phyloP scores from a whole-genome alignment of 1,140 invertebrate species.

The Ladona fulva region DNA sequence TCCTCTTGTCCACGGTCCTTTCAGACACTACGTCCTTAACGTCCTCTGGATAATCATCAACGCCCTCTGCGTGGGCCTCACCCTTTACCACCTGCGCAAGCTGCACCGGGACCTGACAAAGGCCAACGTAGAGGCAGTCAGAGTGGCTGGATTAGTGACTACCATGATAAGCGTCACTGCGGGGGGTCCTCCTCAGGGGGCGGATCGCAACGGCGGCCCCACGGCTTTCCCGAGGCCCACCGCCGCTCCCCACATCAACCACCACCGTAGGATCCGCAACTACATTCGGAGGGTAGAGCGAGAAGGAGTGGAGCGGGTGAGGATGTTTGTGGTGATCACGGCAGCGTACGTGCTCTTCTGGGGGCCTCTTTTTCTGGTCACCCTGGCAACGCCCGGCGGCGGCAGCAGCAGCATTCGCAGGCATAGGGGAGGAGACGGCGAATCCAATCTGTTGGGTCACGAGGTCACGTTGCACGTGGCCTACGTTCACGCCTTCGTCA shows the following conservation, averaged over 20 bases:
- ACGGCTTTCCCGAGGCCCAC: conserved; percentile 25
- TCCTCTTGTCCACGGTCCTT: conserved; percentile 54
- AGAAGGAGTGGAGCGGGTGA: conserved; percentile 65
- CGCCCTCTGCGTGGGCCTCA: conserved; percentile 75
- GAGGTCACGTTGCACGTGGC: conserved; percentile 78
- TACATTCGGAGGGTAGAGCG: conserved; percentile 67
- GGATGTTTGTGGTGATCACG: conserved; percentile 79
- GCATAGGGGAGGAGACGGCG: background rate
- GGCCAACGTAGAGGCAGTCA: conserved; percentile 50
- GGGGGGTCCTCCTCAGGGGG: conserved; percentile 32
- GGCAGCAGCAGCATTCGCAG: background rate
- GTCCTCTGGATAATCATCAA: conserved; percentile 84
- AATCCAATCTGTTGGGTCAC: background rate
- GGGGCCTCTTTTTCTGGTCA: conserved; percentile 80
- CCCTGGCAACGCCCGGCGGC: conserved; percentile 56
- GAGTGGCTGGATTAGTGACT: conserved; percentile 62
- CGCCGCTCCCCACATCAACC: conserved; percentile 49
- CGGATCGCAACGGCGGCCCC: conserved; percentile 10
- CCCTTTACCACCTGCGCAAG: conserved; percentile 73
- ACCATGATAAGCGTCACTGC: conserved; percentile 63
- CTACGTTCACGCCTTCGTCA: conserved; percentile 77
- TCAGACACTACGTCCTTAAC: conserved; percentile 78
- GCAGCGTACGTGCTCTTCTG: conserved; percentile 78
- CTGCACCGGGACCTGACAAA: conserved; percentile 75
- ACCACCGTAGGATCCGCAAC: conserved; percentile 64